A percentile compares a stretch with the other conserved stretches of the same genome.
phyloP scores from a whole-genome alignment of 1,140 invertebrate species.

The Babylonia areolata region DNA sequence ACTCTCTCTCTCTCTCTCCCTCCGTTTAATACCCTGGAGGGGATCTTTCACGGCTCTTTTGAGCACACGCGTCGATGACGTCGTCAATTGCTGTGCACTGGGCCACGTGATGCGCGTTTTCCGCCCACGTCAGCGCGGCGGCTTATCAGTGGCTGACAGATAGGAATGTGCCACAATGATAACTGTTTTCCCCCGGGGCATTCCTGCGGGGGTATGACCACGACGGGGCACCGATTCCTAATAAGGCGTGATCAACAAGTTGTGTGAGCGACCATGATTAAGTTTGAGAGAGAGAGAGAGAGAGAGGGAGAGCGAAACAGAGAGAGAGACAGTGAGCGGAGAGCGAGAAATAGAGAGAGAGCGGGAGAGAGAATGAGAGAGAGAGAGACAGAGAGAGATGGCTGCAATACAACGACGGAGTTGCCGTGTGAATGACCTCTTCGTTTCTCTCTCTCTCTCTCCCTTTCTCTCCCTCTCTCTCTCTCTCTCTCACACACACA shows the following conservation, averaged over 20 bases:
- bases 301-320: not conserved
- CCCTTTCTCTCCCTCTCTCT: not conserved
- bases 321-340: no score
- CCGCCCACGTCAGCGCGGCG: not conserved
- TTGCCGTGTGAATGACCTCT: not conserved
- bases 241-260: not conserved
- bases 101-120: constrained; percentile 16
- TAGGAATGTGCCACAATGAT: constrained; percentile 14
- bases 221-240: not conserved
- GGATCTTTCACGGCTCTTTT: constrained; percentile 6
- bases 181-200: not conserved
- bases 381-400: no score
- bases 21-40: not conserved
- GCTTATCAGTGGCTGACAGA: constrained; percentile 13
- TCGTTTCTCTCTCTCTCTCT: not conserved
- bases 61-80: constrained; percentile 31
- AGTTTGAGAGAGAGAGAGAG: not conserved
- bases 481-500: not conserved
- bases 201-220: no score
- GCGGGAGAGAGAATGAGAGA: no score
- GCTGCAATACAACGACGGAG: no score
- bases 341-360: no score
- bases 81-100: constrained; percentile 37
- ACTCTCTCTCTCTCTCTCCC: not conserved
- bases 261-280: not conserved